Conservation (phyloP, 2,888 invertebrate genomes). For the Drosophila merina region DNA sequence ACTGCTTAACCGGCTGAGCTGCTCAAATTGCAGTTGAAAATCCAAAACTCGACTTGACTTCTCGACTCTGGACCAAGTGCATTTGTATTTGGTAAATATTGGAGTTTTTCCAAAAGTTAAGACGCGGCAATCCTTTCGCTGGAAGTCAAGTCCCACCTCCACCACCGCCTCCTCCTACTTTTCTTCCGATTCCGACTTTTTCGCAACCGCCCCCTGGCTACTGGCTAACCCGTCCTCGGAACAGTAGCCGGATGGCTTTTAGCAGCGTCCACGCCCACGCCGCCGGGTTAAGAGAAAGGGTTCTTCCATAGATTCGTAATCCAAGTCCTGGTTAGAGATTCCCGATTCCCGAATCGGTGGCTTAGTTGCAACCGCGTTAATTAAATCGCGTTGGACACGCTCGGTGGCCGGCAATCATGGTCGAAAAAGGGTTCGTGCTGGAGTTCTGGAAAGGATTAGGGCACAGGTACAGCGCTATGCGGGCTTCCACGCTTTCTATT, state of each 20-base stretch:
- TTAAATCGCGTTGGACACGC: constrained; percentile 80
- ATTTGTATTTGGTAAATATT: constrained; percentile 75
- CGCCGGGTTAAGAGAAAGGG: constrained; percentile 51
- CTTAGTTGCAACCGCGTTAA: constrained; percentile 71
- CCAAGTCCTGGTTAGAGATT: constrained; percentile 12
- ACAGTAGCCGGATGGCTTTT: constrained; percentile 70
- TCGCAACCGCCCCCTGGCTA: constrained; percentile 8
- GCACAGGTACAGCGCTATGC: constrained; percentile 36
- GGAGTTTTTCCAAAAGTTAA: constrained; percentile 51
- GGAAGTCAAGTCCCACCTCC: constrained; percentile 52
- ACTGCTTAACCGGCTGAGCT: constrained; percentile 46
- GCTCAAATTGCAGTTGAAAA: constrained; percentile 34
- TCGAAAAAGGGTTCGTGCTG: constrained; percentile 28
- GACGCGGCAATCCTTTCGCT: constrained; percentile 67
- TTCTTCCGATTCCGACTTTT: constrained; percentile 31
- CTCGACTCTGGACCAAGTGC: constrained; percentile 49
- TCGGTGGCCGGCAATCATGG: constrained; percentile 49
- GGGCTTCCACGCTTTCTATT: constrained; percentile 71
- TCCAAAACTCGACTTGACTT: constrained; percentile 58
- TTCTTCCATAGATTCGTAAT: constrained; percentile 29
- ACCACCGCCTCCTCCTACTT: constrained; percentile 7
- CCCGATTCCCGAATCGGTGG: constrained; percentile 36
- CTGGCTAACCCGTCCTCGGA: constrained; percentile 30
- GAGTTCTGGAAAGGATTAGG: constrained; percentile 69
- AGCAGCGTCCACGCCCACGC: constrained; percentile 55